A percentile compares a stretch with the other conserved stretches of the same genome.
Evolutionary conservation across 2,113 vertebrate genomes (phyloP).

Genomic region (Poicephalus meyeri): DNA sequence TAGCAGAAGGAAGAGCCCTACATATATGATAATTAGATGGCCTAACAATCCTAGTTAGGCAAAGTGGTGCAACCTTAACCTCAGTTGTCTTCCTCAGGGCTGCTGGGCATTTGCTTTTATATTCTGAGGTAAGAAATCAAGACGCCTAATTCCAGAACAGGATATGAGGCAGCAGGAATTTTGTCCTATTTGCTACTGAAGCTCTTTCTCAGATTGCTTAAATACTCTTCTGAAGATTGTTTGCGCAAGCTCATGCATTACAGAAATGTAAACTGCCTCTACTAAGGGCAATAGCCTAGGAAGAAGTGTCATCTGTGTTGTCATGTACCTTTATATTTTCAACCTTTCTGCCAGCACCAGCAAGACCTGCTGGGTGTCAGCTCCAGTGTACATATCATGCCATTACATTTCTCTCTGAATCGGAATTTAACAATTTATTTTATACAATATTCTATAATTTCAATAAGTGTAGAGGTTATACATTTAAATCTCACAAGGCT

Average conservation of each 20-base stretch:
- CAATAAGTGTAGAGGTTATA: not conserved
- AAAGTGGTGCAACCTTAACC: not conserved
- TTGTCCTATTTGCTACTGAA: not conserved
- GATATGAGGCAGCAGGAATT: not conserved
- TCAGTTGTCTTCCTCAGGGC: not conserved
- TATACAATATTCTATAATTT: not conserved
- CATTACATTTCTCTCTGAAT: not conserved
- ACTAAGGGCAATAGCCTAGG: not conserved
- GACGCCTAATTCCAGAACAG: not conserved
- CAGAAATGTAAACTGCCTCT: not conserved
- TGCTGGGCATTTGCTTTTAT: not conserved
- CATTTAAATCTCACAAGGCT: not conserved
- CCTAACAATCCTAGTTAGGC: not conserved
- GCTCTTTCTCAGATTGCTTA: not conserved
- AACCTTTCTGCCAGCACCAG: not conserved
- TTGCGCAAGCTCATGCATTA: not conserved
- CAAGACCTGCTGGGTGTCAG: not conserved
- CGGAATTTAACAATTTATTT: not conserved
- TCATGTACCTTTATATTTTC: not conserved
- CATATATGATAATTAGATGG: not conserved
- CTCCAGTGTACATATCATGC: rapidly evolving
- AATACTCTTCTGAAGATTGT: not conserved
- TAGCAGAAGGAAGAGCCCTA: not conserved
- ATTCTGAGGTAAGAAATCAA: not conserved
- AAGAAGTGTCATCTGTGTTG: not conserved